Evolutionary conservation across 2,113 vertebrate genomes (phyloP), one percentile per base, ranked within the genome.

Genomic region (Chrysochloris asiatica): DNA sequence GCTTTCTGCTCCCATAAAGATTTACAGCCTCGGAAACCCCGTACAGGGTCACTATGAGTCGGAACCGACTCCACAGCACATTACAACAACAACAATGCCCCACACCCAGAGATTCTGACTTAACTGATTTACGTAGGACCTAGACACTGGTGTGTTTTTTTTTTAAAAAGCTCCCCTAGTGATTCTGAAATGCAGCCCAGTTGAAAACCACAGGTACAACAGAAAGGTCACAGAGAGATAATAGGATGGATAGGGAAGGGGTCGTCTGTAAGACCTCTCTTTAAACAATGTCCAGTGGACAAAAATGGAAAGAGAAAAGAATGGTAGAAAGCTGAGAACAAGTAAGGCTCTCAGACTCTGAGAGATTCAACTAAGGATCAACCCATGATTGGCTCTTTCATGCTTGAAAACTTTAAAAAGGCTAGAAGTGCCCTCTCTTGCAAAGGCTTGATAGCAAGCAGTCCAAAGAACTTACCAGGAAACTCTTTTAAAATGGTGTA

Each of bases 401-500:
- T 50, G 48, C 78, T 92, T 48, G n/a, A 85, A 88, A 93, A 63
- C n/a, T n/a, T n/a, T n/a, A n/a, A n/a, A n/a, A n/a, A n/a, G n/a
- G n/a, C n/a, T n/a, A n/a, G 24, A 83, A 83, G 38, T 65, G 26
- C 6, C 71, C 45, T 83, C 45, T 41, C 47, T 65, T 77, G 80
- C 73, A 92, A 93, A 92, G 43, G 52, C 54, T 69, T 87, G 61
- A 50, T 26, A 54, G n/a, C n/a, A n/a, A n/a, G 36, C 22, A 50
- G 65, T 73, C 52, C 90, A 91, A 79, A 90, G 36, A 65, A 72
- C 22, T 1, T 38, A 79, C 24, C n/a, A 88, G 77, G 19, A 67
- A 17, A 28, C 50, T 22, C 65, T 83, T 28, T 45, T n/a, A n/a
- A n/a, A n/a, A n/a, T n/a, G n/a, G n/a, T n/a, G n/a, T n/a, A n/a